Evolutionary conservation across 2,797 vertebrate species (phyloP).

Genomic region (Glyptemys insculpta): DNA sequence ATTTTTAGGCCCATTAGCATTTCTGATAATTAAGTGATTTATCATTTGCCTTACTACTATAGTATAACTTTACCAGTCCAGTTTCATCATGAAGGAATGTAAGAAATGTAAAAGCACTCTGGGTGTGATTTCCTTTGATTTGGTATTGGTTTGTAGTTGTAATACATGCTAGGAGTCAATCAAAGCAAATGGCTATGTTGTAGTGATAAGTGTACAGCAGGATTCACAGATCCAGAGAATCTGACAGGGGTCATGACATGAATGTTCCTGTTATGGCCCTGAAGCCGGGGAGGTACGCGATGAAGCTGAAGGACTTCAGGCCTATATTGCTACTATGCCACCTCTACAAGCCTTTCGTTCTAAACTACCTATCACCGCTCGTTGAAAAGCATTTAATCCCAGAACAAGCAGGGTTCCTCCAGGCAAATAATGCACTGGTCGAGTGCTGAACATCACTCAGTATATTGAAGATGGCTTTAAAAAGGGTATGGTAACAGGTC

Average conservation of each 20-base stretch:
- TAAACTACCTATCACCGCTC: neutral
- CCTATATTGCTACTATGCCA: neutral
- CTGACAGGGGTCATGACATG: neutral
- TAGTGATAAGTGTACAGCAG: neutral
- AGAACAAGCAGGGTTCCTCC: neutral
- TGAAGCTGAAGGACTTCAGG: neutral
- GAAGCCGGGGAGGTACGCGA: neutral
- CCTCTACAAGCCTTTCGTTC: neutral
- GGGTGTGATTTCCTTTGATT: neutral
- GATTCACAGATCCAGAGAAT: neutral
- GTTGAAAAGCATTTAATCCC: neutral
- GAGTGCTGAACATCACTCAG: neutral
- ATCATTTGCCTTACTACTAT: neutral
- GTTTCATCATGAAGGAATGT: neutral
- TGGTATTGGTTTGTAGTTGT: neutral
- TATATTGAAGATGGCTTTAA: no score
- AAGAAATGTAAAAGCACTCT: neutral
- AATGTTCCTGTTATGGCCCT: neutral
- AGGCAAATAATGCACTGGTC: neutral
- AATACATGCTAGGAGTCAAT: neutral
- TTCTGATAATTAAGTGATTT: neutral
- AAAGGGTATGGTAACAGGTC: no score
- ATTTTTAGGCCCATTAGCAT: neutral
- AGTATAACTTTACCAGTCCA: neutral
- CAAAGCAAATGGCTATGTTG: neutral